A percentile compares a stretch with the other conserved stretches of the same genome.
Evolutionary conservation across 2,888 invertebrate genomes (phyloP).

Genomic region (Helobdella robusta): DNA sequence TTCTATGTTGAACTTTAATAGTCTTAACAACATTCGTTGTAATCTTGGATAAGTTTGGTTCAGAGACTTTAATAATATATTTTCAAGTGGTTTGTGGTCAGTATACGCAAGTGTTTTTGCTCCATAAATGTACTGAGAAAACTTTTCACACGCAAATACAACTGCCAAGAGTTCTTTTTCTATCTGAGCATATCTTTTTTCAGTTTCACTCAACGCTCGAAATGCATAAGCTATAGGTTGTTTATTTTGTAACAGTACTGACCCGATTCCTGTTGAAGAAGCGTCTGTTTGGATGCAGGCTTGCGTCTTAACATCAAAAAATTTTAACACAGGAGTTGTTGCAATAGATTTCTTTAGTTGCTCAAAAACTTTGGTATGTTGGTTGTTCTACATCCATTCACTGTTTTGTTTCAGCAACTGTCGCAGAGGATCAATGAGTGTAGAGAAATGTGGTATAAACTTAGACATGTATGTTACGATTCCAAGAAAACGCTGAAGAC

Average conservation of each 20-base stretch:
- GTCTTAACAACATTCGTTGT: slow-evolving; percentile 30
- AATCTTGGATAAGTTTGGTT: too few relatives aligned
- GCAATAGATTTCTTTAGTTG: background rate
- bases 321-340: slow-evolving; percentile 6
- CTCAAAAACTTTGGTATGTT: background rate
- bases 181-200: slow-evolving; percentile 9
- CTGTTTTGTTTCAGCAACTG: background rate
- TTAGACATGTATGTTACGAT: slow-evolving; percentile 34
- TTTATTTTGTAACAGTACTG: slow-evolving; percentile 6
- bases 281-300: slow-evolving; percentile 30
- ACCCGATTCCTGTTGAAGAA: slow-evolving; percentile 31
- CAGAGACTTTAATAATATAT: slow-evolving; percentile 21
- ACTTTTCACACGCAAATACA: slow-evolving; percentile 30
- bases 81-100: slow-evolving; percentile 33
- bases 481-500: slow-evolving; percentile 22
- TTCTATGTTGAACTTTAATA: slow-evolving; percentile 29
- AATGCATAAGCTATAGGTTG: background rate
- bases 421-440: background rate
- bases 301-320: background rate
- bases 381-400: slow-evolving; percentile 8
- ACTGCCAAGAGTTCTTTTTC: slow-evolving; percentile 32
- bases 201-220: slow-evolving; percentile 6
- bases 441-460: slow-evolving; percentile 35
- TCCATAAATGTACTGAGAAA: slow-evolving; percentile 32
- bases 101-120: slow-evolving; percentile 27